A percentile compares a stretch with the other conserved stretches of the same genome.
These are phyloP conservation scores for Steinernema scapterisci DNA, from an alignment of 2,888 invertebrate species.

Conservation along the genomic window DNA sequence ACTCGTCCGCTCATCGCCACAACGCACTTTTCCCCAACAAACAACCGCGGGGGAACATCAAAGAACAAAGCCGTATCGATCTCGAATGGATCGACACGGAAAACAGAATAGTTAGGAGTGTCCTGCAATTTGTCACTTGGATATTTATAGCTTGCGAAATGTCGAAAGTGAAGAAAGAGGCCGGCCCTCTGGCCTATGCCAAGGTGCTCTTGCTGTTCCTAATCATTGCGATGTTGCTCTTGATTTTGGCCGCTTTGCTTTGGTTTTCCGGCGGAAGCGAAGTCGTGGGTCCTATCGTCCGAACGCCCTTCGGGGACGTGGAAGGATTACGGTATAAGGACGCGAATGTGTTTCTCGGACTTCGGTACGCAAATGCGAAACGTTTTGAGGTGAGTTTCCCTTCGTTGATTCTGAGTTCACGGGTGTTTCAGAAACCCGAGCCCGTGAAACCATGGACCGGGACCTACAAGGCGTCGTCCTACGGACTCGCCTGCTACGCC, in stretches of 20 bases:
- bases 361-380: slow-evolving; percentile 19
- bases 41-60: no score
- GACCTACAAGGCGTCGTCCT: not conserved
- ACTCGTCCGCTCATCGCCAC: no score
- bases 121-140: no score
- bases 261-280: no score
- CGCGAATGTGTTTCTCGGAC: slow-evolving; percentile 42
- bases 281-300: not conserved
- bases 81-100: no score
- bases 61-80: no score
- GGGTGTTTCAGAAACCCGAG: not conserved
- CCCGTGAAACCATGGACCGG: not conserved
- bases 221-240: not conserved
- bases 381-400: slow-evolving; percentile 23
- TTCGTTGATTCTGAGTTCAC: not conserved
- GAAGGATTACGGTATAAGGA: slow-evolving; percentile 43
- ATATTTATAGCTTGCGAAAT: no score
- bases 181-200: no score
- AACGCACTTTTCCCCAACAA: no score
- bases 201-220: not conserved
- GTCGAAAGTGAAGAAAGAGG: no score
- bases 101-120: no score
- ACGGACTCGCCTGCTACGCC: not conserved
- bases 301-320: slow-evolving; percentile 44
- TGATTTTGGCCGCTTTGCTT: not conserved